Evolutionary conservation across 2,888 invertebrate species (phyloP).

Genomic region (Nomada fabriciana): DNA sequence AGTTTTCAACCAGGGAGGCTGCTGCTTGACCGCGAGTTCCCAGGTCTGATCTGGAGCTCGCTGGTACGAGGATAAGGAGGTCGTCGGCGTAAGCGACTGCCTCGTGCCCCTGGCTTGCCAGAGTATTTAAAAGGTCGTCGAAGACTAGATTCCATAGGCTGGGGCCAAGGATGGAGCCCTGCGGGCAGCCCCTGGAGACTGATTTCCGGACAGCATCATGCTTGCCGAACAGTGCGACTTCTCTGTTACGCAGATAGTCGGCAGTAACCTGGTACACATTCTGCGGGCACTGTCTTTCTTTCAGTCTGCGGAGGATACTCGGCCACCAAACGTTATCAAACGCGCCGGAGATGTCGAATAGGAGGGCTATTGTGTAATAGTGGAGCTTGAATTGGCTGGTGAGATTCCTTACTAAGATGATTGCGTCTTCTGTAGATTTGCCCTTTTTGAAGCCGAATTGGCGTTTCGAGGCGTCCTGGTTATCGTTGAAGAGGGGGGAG

Average conservation of each 20-base stretch:
- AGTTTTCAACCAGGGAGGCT: too few relatives aligned
- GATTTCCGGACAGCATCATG: background rate
- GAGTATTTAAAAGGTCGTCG: background rate
- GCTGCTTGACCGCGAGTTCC: background rate
- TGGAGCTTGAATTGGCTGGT: background rate
- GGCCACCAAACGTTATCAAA: too few relatives aligned
- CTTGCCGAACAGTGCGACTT: background rate
- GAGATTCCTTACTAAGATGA: background rate
- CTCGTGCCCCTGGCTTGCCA: background rate
- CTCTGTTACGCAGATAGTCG: background rate
- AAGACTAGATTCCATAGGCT: background rate
- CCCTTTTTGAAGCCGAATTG: background rate
- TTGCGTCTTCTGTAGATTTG: slow-evolving; percentile 16
- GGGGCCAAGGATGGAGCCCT: slow-evolving; percentile 15
- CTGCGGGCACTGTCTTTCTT: background rate
- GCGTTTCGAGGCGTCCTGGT: background rate
- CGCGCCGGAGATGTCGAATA: background rate
- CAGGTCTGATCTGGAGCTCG: background rate
- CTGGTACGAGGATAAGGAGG: background rate
- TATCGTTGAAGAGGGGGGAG: background rate
- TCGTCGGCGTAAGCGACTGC: background rate
- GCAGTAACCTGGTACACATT: background rate
- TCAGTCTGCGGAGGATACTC: background rate
- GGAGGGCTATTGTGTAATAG: background rate
- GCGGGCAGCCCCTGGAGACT: slow-evolving; percentile 9